Evolutionary conservation across 2,888 invertebrate species (phyloP).

Genomic region (Molanna angustata): DNA sequence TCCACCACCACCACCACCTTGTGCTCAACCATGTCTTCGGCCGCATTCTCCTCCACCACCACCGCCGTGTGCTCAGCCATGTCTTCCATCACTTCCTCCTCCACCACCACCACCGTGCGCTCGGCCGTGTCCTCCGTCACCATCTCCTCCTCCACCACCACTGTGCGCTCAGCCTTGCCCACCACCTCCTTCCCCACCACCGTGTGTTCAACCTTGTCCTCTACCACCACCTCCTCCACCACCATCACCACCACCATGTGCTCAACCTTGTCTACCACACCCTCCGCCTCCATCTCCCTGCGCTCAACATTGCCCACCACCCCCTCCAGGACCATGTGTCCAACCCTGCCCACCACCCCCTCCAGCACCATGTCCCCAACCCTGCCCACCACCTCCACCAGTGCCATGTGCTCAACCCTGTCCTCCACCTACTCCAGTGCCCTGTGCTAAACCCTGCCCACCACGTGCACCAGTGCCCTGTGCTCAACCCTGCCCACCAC

Average conservation of each 20-base stretch:
- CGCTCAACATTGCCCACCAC: not conserved
- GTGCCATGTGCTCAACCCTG: not conserved
- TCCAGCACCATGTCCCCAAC: slow-evolving; percentile 1
- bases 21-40: not conserved
- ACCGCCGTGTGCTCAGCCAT: not conserved
- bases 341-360: not conserved
- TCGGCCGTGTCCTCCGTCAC: not conserved
- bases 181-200: slow-evolving; percentile 4
- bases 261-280: not conserved
- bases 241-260: slow-evolving; percentile 1
- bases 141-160: not conserved
- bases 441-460: not conserved
- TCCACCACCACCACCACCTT: slow-evolving; percentile 1
- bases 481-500: not conserved
- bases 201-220: not conserved
- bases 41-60: not conserved
- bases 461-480: not conserved
- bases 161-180: not conserved
- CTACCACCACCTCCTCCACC: slow-evolving; percentile 1
- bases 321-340: not conserved
- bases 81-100: not conserved
- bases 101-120: not conserved
- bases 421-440: not conserved
- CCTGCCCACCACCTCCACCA: not conserved
- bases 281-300: not conserved